Base-by-base conservation (phyloP, 2,888 invertebrate genomes). In the Diaprepes abbreviatus region DNA sequence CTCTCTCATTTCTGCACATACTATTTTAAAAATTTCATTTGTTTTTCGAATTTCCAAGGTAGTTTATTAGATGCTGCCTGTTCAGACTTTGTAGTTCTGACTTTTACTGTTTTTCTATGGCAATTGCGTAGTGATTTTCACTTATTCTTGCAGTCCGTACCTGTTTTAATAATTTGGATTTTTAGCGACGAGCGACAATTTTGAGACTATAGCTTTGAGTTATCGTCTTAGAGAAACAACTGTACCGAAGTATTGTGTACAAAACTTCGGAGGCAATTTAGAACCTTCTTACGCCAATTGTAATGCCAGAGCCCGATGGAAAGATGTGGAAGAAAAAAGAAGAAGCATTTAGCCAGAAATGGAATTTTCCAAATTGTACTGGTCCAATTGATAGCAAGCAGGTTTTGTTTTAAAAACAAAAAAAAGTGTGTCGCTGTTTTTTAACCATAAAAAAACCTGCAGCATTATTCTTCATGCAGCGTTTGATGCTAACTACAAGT, bases 301-400 rank as follows among this genome's bases (percentile, higher is more conserved):
- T 19, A 7, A 35, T 62, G 36, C 19, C 36, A 3, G 17, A 14
- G 16, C 59, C 59, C 7, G n/a, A 59, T 9, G 36, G 24, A 62
- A 17, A 35, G n/a, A 33, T 33, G 50, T 62, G 62, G 62, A 9
- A 62, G 50, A n/a, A 62, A 19, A 62, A 21, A 35, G 48, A 50
- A 35, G 12, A 62, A 33, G 21, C 35, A 50, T 50, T 62, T 62
- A 16, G 40, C n/a, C n/a, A 19, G n/a, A 36, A 16, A 35, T 60
- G 45, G 60, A 60, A 60, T 33, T 58, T 58, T 38, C 58, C 40
- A 58, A 58, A 58, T 59, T 59, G 59, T 10, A 3, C 43, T 4
- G 43, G 43, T 21, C 38, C 57, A 2, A 59, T 59, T 17, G 59
- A 55, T 59, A 45, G 59, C 0, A 59, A 59, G 10, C 45, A 59